Percentiles rank a stretch among this genome's conserved stretches.
These are phyloP conservation scores for Pollenia angustigena DNA, from an alignment of 2,888 invertebrate genomes.

Conservation along the genomic window DNA sequence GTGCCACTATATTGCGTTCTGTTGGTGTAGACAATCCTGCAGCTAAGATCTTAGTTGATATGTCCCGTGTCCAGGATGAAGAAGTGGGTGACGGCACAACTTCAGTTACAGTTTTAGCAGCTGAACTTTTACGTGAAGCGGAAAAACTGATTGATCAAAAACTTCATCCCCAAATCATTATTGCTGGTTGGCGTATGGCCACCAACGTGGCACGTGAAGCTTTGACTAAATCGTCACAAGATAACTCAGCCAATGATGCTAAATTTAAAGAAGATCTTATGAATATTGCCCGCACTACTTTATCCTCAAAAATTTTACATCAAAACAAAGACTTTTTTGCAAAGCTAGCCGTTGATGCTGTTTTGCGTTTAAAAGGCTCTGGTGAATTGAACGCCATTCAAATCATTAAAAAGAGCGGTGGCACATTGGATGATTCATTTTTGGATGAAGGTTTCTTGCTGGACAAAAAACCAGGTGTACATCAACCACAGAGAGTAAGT, in stretches of 20 bases:
- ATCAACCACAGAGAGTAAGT: constrained; percentile 92
- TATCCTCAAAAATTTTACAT: constrained; percentile 98
- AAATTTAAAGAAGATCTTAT: constrained; percentile 94
- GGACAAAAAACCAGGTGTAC: constrained; percentile 98
- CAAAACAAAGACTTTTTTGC: constrained; percentile 99
- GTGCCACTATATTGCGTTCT: constrained; percentile 98
- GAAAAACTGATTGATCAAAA: constrained; percentile 96
- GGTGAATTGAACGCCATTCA: constrained; percentile 98
- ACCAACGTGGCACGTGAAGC: constrained; percentile 93
- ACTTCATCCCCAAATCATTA: constrained; percentile 99
- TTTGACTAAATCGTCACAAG: constrained; percentile 90
- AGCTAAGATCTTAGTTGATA: constrained; percentile 99
- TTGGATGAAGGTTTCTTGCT: constrained; percentile 97
- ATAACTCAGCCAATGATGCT: constrained; percentile 91
- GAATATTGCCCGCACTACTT: constrained; percentile 98
- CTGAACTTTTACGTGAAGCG: constrained; percentile 97
- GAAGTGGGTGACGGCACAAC: constrained; percentile 99
- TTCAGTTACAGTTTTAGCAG: constrained; percentile 96
- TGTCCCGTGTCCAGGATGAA: constrained; percentile 99
- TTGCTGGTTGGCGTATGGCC: constrained; percentile 97
- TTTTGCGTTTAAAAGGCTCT: constrained; percentile 96
- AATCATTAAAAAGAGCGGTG: constrained; percentile 98
- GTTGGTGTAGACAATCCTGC: constrained; percentile 99
- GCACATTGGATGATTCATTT: constrained; percentile 96
- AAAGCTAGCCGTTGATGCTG: constrained; percentile 97